Conservation (phyloP, 1,140 invertebrate genomes). For the Drosophila arawakana region DNA sequence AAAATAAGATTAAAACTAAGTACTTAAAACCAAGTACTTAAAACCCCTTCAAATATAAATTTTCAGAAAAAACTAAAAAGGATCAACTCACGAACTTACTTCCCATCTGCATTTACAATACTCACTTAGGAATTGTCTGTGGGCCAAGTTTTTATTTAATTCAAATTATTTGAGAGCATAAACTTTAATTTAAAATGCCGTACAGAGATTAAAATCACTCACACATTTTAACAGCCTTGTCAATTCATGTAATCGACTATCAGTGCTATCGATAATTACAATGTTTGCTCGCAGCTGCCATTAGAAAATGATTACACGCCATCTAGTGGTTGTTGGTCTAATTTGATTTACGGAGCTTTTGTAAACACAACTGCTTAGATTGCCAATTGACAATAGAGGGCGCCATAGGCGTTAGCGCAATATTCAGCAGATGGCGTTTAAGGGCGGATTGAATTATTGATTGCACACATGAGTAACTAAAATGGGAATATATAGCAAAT, state of each 20-base stretch:
- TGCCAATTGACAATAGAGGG: not conserved
- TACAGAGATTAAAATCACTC: no score
- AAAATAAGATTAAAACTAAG: no score
- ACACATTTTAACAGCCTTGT: no score
- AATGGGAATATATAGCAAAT: not conserved
- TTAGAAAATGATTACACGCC: not conserved
- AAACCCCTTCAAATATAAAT: no score
- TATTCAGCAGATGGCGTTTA: not conserved
- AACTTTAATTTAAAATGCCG: no score
- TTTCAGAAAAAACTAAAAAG: no score
- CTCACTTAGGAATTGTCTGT: no score
- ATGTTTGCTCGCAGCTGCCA: not conserved
- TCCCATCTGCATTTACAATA: no score
- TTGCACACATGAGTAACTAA: not conserved
- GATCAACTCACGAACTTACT: no score
- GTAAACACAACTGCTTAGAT: not conserved
- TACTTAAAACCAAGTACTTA: no score
- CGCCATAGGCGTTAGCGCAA: not conserved
- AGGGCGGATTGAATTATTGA: not conserved
- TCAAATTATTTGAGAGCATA: no score
- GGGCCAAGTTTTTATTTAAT: no score
- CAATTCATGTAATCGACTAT: not conserved
- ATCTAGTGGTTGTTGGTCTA: constrained; percentile 1
- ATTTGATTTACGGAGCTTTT: not conserved
- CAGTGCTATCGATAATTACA: not conserved